A percentile compares a stretch with the other conserved stretches of the same genome.
Conservation (phyloP, 1,140 invertebrate species). For the Trichogramma pretiosum region DNA sequence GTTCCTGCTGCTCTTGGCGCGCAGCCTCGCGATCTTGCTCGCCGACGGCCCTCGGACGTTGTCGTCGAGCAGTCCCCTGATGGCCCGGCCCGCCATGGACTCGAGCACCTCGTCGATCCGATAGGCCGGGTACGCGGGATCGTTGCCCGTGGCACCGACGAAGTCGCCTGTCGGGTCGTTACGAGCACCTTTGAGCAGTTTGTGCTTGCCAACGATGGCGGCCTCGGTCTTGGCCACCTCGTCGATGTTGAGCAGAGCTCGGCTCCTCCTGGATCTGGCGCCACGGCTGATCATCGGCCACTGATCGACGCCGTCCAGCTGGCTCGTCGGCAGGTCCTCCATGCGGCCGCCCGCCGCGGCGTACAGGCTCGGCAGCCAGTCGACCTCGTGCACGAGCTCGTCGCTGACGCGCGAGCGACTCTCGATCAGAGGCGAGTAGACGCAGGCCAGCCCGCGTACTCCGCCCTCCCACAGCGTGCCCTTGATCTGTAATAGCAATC, state of each 20-base stretch:
- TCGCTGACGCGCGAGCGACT: conserved; percentile 45
- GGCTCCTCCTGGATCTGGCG: conserved; percentile 4
- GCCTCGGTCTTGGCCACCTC: conserved; percentile 19
- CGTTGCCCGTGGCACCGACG: conserved; percentile 25
- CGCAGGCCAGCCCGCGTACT: conserved; percentile 52
- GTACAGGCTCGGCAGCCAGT: conserved; percentile 65
- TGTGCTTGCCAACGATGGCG: conserved; percentile 27
- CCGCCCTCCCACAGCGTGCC: conserved; percentile 56
- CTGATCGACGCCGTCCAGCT: conserved; percentile 44
- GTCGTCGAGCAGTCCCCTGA: conserved; percentile 8
- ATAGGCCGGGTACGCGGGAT: conserved; percentile 24
- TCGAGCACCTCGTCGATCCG: conserved; percentile 18
- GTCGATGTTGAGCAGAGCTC: conserved; percentile 34
- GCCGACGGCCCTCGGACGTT: conserved; percentile 13
- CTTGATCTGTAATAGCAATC: conserved; percentile 33
- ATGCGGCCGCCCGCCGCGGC: conserved; percentile 46
- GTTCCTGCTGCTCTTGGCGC: conserved; percentile 18
- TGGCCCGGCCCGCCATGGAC: conserved; percentile 24
- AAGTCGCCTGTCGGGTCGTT: conserved; percentile 9
- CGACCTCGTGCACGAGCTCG: conserved; percentile 59
- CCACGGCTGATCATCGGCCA: conserved; percentile 36
- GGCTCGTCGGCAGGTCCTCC: conserved; percentile 23
- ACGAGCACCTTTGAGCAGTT: conserved; percentile 29
- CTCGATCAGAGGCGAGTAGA: conserved; percentile 46
- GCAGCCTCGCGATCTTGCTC: conserved; percentile 15